Base-by-base conservation (phyloP, 2,113 vertebrate genomes). In the Phainopepla nitens region DNA sequence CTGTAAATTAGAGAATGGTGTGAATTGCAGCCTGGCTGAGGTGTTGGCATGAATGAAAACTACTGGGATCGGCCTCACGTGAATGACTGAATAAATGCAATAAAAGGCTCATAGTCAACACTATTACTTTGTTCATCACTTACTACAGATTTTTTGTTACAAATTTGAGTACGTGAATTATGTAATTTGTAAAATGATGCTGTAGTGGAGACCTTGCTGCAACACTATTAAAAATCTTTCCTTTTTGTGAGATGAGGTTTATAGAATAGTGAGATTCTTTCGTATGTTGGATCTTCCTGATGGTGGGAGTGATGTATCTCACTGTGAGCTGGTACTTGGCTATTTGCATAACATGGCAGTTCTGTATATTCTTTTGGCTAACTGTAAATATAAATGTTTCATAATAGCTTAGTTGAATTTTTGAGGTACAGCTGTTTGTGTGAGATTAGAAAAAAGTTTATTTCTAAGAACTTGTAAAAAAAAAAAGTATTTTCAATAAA, bases 301-400 rank as follows among this genome's bases (percentile, higher is more conserved):
- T 90, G 97, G 95, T 97, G 97, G 97, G 96, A 96, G 96, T 97
- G 12, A 45, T 95, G 90, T 96, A 96, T 97, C 97, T 98, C 97
- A 97, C 97, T 97, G 96, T 97, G 97, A 96, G 61, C 96, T 94
- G 90, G 96, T 97, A 96, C 94, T 96, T 77, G 62, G 93, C 89
- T 97, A 96, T 97, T 97, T 97, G 87, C 96, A 79, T 90, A 91
- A 94, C 96, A 96, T 72, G 93, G 97, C 97, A 97, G 97, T 98
- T 97, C 96, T 98, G 83, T 97, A 96, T 95, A 96, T 96, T 96
- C 95, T 97, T 97, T 97, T 96, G 97, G 96, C 94, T 97, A 93
- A 97, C 78, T 98, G 98, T 98, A 98, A 97, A 97, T 98, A 97
- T 97, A 79, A 97, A 97, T 97, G 96, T 98, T 97, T 97, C 97